Base-by-base conservation (phyloP, 2,888 invertebrate genomes). In the Hemaris fuciformis region DNA sequence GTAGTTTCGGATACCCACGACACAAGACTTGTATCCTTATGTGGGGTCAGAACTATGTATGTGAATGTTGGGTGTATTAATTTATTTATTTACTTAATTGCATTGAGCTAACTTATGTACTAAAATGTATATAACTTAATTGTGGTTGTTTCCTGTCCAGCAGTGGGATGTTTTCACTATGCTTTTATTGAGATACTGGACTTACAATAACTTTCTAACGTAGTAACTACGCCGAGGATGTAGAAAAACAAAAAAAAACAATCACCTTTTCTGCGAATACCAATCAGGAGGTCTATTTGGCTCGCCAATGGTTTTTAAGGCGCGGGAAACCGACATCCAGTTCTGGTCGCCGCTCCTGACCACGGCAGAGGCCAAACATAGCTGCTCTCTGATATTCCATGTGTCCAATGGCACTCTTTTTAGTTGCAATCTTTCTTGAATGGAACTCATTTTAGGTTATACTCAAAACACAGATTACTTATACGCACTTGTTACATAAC, bases 311-410 rank as follows among this genome's bases (percentile, higher is more conserved):
- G 96, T 94, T 89, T 96, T 96, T 8, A 98, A 85, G 0, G 96
- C 94, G 42, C 97, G 91, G 57, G 97, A 97, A 1, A 98, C 97
- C 0, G 97, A 96, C 93, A 97, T 95, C 98, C 98, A 98, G 85
- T 98, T 97, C 83, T 97, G 97, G 82, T 98, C 98, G 0, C 98
- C 98, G 76, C 96, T 96, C 77, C 96, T 93, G 43, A 96, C 90
- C 8, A 98, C 96, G 1, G 98, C 97, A 0, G 97, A 97, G 0
- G 97, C 98, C 48, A 98, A 86, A 73, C 97, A 97, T 68, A 98
- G 83, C 81, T 97, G 96, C 74, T 99, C 98, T 5, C 96, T 93
- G 0, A 95, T 93, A 38, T 96, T 96, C 98, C 98, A 99, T 46
- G 95, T 95, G 76, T 98, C 98, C 27, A 96, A 83, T 0, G 96